Evolutionary conservation across 2,797 vertebrate genomes (phyloP).

Genomic region (Chelmon rostratus): DNA sequence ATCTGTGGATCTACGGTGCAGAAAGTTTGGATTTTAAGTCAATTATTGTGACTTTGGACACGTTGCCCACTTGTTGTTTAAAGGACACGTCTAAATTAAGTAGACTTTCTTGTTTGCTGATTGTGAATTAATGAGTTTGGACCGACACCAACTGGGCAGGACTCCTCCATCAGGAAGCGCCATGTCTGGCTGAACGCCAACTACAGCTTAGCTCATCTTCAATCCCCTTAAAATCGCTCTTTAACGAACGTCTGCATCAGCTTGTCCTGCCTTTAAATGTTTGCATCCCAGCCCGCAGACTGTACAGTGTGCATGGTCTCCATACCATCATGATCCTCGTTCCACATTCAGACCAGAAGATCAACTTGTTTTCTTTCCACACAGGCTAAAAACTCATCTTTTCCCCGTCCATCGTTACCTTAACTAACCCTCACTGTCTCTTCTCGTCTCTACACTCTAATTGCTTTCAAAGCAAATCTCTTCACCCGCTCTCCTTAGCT

Average conservation of each 20-base stretch:
- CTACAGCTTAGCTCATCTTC: background rate
- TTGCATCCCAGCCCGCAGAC: no score
- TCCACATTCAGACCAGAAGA: background rate
- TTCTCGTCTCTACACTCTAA: constrained; percentile 42
- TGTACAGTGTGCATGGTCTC: background rate
- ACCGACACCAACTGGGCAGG: constrained; percentile 6
- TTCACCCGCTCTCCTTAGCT: constrained; percentile 15
- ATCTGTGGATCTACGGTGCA: no score
- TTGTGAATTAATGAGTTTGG: constrained; percentile 15
- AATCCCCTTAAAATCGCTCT: background rate
- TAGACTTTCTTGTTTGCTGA: constrained; percentile 4
- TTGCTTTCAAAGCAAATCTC: constrained; percentile 50
- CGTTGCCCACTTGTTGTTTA: background rate
- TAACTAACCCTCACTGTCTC: background rate
- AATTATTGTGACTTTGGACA: background rate
- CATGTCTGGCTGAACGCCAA: constrained; percentile 25
- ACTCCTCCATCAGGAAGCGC: constrained; percentile 10
- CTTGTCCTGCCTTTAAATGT: background rate
- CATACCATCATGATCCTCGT: background rate
- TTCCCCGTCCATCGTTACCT: constrained; percentile 28
- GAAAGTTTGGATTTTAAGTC: background rate
- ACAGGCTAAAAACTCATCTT: constrained; percentile 1
- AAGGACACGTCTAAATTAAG: constrained; percentile 15
- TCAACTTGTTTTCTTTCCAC: background rate
- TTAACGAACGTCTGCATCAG: background rate